Evolutionary conservation across 1,140 invertebrate species (phyloP).

Genomic region (Hylaeus anthracinus): DNA sequence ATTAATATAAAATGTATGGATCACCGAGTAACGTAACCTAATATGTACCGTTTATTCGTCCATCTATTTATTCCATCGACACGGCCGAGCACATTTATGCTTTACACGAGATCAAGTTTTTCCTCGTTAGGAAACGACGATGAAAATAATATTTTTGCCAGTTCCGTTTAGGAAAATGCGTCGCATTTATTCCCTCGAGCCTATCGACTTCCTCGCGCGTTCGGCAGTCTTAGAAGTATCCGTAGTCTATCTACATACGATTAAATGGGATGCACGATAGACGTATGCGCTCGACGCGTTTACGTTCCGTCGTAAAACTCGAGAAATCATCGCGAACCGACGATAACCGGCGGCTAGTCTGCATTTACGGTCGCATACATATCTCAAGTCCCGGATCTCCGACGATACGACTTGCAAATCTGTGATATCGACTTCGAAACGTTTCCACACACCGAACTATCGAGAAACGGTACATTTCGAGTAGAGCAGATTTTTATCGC

Average conservation of each 20-base stretch:
- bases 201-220: not conserved
- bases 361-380: constrained; percentile 19
- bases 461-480: constrained; percentile 3
- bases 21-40: no score
- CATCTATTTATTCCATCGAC: no score
- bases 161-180: no score
- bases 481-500: no score
- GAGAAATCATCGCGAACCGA: constrained; percentile 9
- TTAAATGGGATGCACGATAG: not conserved
- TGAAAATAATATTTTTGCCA: no score
- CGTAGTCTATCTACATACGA: not conserved
- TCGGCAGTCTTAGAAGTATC: not conserved
- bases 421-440: constrained; percentile 9
- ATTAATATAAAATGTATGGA: no score
- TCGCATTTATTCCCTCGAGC: not conserved
- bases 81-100: no score
- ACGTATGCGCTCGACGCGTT: not conserved
- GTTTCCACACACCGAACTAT: not conserved
- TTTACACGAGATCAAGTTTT: no score
- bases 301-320: not conserved
- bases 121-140: no score
- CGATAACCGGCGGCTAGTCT: not conserved
- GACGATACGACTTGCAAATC: constrained; percentile 20
- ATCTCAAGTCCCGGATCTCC: constrained; percentile 19
- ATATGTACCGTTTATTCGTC: no score